phyloP scores from a whole-genome alignment of 2,888 invertebrate species.

The Helicoverpa assulta region DNA sequence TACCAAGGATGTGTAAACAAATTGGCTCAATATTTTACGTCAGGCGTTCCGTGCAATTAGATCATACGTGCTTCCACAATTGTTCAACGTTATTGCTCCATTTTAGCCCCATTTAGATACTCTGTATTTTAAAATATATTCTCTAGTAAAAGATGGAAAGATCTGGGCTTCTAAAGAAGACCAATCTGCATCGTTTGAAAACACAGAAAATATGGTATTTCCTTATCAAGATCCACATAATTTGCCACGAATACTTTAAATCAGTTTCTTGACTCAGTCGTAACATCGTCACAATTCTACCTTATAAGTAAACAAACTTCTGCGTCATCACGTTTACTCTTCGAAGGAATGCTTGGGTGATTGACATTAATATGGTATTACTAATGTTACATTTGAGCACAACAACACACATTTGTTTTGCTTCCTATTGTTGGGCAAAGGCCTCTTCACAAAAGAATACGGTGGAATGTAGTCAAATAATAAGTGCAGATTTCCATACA shows the following conservation, averaged over 20 bases:
- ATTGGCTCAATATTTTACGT: slow-evolving; percentile 14
- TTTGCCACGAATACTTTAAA: slow-evolving; percentile 5
- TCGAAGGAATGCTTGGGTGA: slow-evolving; percentile 33
- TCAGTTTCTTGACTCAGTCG: slow-evolving; percentile 26
- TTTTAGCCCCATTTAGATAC: background rate
- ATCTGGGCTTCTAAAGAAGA: no score
- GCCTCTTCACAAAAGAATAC: no score
- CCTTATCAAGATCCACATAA: background rate
- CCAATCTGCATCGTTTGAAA: no score
- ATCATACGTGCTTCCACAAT: background rate
- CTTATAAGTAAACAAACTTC: slow-evolving; percentile 14
- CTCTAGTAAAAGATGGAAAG: no score
- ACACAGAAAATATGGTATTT: background rate
- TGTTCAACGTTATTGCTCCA: background rate
- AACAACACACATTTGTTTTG: no score
- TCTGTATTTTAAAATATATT: no score
- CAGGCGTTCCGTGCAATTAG: background rate
- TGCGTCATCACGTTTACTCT: slow-evolving; percentile 39
- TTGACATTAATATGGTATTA: slow-evolving; percentile 37
- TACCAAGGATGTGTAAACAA: slow-evolving; percentile 17
- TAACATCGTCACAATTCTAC: slow-evolving; percentile 23
- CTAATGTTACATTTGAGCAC: background rate
- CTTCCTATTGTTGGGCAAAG: no score
- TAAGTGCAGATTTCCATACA: no score
- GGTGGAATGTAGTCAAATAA: no score